Conservation (phyloP, 2,113 vertebrate species). For the Myrmecophaga tridactyla region DNA sequence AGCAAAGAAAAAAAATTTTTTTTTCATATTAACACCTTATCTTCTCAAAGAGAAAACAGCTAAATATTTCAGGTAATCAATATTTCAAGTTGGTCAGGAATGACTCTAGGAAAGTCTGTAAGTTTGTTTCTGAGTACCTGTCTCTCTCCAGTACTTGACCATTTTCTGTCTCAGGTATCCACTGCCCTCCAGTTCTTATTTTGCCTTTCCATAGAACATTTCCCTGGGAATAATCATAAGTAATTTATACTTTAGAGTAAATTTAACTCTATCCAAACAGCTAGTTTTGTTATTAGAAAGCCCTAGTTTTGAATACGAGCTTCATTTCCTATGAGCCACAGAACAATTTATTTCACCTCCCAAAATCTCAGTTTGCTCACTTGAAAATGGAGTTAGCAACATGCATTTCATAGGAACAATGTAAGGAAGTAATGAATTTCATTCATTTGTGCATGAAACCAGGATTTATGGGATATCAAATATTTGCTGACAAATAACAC, state of each 20-base stretch:
- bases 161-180: not conserved
- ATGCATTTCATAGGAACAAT: not conserved
- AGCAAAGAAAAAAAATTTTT: not conserved
- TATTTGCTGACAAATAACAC: not conserved
- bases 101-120: not conserved
- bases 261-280: not conserved
- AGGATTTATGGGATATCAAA: not conserved
- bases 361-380: not conserved
- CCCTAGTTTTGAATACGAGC: not conserved
- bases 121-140: not conserved
- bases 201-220: not conserved
- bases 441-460: not conserved
- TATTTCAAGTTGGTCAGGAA: not conserved
- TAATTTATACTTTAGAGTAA: not conserved
- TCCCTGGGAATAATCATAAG: not conserved
- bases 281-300: not conserved
- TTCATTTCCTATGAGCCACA: constrained; percentile 19
- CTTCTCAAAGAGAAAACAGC: not conserved
- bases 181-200: not conserved
- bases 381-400: not conserved
- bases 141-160: not conserved
- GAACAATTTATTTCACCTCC: not conserved
- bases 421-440: not conserved
- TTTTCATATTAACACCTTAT: not conserved
- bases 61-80: not conserved